Base-by-base conservation (phyloP, 64 coral and sea anemone species). In the Dendronephthya gigantea region DNA sequence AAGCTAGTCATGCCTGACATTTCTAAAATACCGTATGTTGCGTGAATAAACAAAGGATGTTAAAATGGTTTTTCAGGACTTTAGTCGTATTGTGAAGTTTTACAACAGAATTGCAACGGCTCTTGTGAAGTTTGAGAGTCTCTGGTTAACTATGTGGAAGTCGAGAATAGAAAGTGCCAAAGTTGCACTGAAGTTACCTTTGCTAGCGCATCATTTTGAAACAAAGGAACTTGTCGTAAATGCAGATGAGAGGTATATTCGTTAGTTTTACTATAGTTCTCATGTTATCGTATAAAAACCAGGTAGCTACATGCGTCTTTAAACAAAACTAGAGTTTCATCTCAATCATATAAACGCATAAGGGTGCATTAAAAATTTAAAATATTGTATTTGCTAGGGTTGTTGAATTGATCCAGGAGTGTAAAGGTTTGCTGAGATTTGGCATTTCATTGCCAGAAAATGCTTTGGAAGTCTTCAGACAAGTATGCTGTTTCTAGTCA, bases 331-430 rank as follows among this genome's bases (percentile, higher is more conserved):
- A 66, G 2, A 29, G 59, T 1, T 4, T 85, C n/a, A 15, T 66
- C 40, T 62, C n/a, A 4, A 7, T 23, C 2, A 51, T n/a, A 51
- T 84, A 33, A 23, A 22, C 6, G 51, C n/a, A n/a, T n/a, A n/a
- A n/a, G n/a, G n/a, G n/a, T n/a, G n/a, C n/a, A n/a, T n/a, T n/a
- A n/a, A n/a, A n/a, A n/a, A n/a, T n/a, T n/a, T n/a, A n/a, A n/a
- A n/a, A n/a, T n/a, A n/a, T n/a, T n/a, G n/a, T 17, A 35, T 79
- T 29, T 86, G 51, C n/a, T 43, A 98, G 95, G 72, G 65, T 98
- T 15, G 72, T 93, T 37, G 95, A 98, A 76, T 55, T 98, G 25
- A 98, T 98, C 59, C 95, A 98, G 22, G 95, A 98, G 58, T 91
- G 92, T 43, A 91, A 87, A 74, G 82, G 89, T 38, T 70, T 98